These are phyloP conservation scores for Aphidius ervi DNA, from an alignment of 1,140 invertebrate genomes.

Conservation along the genomic window DNA sequence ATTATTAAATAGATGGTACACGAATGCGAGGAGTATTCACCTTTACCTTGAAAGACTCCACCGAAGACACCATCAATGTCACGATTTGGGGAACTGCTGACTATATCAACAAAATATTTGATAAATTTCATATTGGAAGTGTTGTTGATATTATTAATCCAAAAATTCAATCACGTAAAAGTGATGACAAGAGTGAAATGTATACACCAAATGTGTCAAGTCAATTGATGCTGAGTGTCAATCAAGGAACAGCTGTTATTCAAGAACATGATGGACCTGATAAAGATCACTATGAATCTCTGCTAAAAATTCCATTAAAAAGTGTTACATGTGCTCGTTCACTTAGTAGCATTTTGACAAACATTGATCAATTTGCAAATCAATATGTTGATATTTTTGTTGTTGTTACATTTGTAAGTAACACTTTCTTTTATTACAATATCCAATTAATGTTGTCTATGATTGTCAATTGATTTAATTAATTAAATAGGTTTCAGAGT, in stretches of 20 bases:
- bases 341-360: conserved; percentile 39
- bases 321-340: conserved; percentile 30
- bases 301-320: conserved; percentile 61
- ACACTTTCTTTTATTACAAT: conserved; percentile 9
- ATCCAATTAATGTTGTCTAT: not conserved
- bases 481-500: conserved; percentile 37
- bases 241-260: conserved; percentile 58
- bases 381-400: conserved; percentile 48
- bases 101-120: conserved; percentile 56
- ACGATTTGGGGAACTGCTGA: conserved; percentile 64
- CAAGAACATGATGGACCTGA: conserved; percentile 55
- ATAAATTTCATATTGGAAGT: conserved; percentile 63
- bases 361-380: conserved; percentile 42
- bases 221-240: conserved; percentile 58
- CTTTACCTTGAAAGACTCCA: conserved; percentile 66
- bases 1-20: conserved; percentile 26
- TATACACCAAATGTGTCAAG: conserved; percentile 62
- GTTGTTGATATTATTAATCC: conserved; percentile 56
- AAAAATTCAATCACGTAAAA: conserved; percentile 55
- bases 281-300: conserved; percentile 44
- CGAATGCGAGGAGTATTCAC: conserved; percentile 61
- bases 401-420: conserved; percentile 49
- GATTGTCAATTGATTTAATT: conserved; percentile 17
- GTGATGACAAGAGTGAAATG: conserved; percentile 54
- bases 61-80: conserved; percentile 63